phyloP scores from a whole-genome alignment of 2,797 vertebrate genomes.

The Crenichthys baileyi region DNA sequence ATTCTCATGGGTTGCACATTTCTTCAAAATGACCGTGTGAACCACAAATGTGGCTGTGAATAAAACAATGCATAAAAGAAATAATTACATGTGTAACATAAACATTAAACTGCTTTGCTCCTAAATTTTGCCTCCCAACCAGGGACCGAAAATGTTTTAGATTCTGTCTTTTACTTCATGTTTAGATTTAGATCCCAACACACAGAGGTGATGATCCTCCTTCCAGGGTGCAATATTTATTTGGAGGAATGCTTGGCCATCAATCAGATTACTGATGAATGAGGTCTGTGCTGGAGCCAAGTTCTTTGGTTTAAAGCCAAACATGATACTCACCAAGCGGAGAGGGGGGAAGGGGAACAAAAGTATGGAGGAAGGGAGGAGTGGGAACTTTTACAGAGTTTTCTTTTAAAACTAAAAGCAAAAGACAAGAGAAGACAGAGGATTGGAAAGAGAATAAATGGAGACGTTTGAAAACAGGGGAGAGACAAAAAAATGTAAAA shows the following conservation, averaged over 20 bases:
- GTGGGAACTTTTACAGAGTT: not conserved
- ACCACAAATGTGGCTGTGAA: conserved; percentile 13
- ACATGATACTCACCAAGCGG: conserved; percentile 57
- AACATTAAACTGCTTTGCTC: not conserved
- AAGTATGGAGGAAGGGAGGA: conserved; percentile 1
- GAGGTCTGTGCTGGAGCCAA: conserved; percentile 45
- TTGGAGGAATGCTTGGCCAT: conserved; percentile 25
- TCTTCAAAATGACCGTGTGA: conserved; percentile 7
- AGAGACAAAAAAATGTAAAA: not conserved
- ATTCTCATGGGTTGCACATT: conserved; percentile 6
- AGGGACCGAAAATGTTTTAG: not conserved
- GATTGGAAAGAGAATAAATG: not conserved
- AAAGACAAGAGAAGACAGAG: not conserved
- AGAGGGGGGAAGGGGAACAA: conserved; percentile 16
- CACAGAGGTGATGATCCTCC: not conserved
- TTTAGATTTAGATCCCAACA: conserved; percentile 4
- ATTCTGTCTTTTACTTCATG: not conserved
- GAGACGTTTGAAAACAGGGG: not conserved
- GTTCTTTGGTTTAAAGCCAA: conserved; percentile 46
- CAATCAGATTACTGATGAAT: conserved; percentile 51
- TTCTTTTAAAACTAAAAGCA: conserved; percentile 18
- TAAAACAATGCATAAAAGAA: not conserved
- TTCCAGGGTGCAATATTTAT: conserved; percentile 23
- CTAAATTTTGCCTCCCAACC: not conserved
- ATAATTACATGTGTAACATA: not conserved